These are phyloP conservation scores for Dendroctonus ponderosae DNA, from an alignment of 1,140 invertebrate species.

Conservation along the genomic window DNA sequence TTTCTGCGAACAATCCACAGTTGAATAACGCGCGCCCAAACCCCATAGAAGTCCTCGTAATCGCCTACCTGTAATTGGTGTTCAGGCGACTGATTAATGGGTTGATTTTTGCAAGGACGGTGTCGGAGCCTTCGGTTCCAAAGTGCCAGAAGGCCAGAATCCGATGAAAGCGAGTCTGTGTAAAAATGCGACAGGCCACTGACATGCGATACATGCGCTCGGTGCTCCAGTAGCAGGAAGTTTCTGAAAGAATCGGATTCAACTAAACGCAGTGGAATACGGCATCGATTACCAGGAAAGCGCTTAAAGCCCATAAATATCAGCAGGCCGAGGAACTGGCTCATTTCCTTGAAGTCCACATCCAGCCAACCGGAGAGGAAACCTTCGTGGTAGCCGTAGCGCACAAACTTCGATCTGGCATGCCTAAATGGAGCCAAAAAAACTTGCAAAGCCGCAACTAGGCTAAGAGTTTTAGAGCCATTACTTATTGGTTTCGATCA, in stretches of 20 bases:
- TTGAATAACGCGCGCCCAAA: background rate
- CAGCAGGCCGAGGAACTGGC: slow-evolving; percentile 13
- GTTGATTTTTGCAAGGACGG: slow-evolving; percentile 14
- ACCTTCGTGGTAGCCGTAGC: slow-evolving; percentile 20
- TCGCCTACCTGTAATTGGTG: slow-evolving; percentile 14
- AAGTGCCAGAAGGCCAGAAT: slow-evolving; percentile 16
- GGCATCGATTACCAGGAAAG: slow-evolving; percentile 8
- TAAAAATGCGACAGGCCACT: slow-evolving; percentile 20
- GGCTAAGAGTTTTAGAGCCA: background rate
- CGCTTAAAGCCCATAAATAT: slow-evolving; percentile 17
- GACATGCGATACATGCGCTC: slow-evolving; percentile 12
- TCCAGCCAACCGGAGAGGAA: slow-evolving; percentile 26
- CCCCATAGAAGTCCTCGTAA: background rate
- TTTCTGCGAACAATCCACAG: slow-evolving; percentile 10
- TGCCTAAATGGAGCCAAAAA: background rate
- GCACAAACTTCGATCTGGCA: slow-evolving; percentile 17
- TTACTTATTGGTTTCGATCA: slow-evolving; percentile 22
- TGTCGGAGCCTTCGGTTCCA: slow-evolving; percentile 12
- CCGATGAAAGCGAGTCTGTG: slow-evolving; percentile 19
- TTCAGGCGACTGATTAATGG: slow-evolving; percentile 13
- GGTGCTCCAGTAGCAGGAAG: slow-evolving; percentile 18
- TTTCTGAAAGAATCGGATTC: background rate
- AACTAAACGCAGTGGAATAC: background rate
- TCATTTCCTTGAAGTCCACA: slow-evolving; percentile 23
- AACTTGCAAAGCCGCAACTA: background rate